Base-by-base conservation (phyloP, 2,113 vertebrate species). In the Channa argus region DNA sequence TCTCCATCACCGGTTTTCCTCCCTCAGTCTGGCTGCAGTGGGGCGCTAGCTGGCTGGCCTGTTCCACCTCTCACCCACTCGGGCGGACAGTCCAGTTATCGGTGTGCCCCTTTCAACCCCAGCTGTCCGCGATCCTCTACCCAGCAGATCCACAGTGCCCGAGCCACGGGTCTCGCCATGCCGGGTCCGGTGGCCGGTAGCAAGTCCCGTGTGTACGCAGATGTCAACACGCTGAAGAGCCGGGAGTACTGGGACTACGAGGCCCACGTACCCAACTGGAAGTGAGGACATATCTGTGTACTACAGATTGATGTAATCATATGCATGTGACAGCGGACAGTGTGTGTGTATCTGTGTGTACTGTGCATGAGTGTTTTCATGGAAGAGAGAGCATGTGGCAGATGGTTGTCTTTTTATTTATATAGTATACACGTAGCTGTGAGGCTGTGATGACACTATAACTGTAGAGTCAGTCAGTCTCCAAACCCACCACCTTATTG, bases 221-320 rank as follows among this genome's bases (percentile, higher is more conserved):
- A 99, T 88, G 97, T 97, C 90, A 99, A 99, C 95, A 97, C 96
- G 89, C 93, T 97, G 92, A 96, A 97, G 93, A 97, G 96, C 95
- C 95, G 97, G 92, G 97, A 98, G 79, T 98, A 98, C 94, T 99
- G 97, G 97, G 97, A 99, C 93, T 99, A 99, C 80, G 97, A 99
- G 92, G 88, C 96, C 87, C 97, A 98, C 92, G 94, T 97, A 74
- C 97, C 97, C 80, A 97, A 94, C 93, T 99, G 97, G 97, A 97
- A 97, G 97, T 99, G 95, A 96, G 94, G 73, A 75, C 13, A 56
- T 79, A 73, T 89, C 2, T 82, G 60, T 61, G 72, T 72, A 39
- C 69, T 73, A 68, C 67, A 39, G 9, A 36, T 14, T 65, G 14
- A 43, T 76, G 11, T 66, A 15, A 54, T 63, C 70, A 53, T 56